Conservation (phyloP, 2,113 vertebrate genomes). For the Sinocyclocheilus grahami region DNA sequence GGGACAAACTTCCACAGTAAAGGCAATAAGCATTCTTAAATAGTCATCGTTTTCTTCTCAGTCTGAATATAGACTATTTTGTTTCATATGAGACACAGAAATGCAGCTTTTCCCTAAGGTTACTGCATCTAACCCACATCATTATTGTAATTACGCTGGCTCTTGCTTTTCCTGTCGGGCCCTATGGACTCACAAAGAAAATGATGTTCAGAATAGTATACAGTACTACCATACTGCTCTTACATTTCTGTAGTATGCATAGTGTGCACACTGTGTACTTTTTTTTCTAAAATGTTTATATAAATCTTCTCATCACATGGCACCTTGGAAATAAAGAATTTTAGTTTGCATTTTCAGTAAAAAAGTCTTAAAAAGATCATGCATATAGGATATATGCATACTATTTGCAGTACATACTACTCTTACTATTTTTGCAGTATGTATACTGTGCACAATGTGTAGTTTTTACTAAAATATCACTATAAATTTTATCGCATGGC, state of each 20-base stretch:
- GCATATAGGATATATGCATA: not conserved
- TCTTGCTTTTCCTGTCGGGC: not conserved
- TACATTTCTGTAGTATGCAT: no score
- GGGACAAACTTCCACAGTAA: not conserved
- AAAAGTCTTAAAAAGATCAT: not conserved
- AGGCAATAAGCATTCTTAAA: conserved; percentile 2
- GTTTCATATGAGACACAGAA: not conserved
- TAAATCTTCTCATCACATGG: not conserved
- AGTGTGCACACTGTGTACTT: not conserved
- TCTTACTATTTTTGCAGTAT: not conserved
- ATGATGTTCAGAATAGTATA: not conserved
- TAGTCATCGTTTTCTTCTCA: not conserved
- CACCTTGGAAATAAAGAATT: not conserved
- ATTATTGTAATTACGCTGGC: conserved; percentile 25
- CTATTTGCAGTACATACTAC: not conserved
- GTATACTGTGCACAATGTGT: not conserved
- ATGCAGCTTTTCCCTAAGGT: conserved; percentile 11
- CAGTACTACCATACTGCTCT: no score
- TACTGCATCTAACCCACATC: conserved; percentile 7
- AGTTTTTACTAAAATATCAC: not conserved
- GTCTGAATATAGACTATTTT: not conserved
- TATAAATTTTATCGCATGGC: not conserved
- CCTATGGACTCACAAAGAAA: not conserved
- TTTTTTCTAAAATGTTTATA: not conserved
- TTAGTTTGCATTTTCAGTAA: not conserved